Evolutionary conservation across 2,113 vertebrate genomes (phyloP).

Genomic region (Poicephalus meyeri): DNA sequence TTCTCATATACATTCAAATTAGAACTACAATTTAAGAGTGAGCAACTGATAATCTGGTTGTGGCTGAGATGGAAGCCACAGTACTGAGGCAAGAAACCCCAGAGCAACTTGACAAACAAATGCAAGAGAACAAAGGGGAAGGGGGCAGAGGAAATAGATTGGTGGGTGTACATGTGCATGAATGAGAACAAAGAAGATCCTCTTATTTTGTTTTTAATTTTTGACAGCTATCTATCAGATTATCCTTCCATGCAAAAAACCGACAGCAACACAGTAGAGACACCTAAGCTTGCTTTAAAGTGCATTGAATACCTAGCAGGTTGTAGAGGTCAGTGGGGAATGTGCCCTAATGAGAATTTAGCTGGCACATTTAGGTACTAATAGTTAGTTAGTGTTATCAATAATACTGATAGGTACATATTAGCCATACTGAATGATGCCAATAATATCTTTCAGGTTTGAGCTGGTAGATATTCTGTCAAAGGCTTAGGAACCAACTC

Average conservation of each 20-base stretch:
- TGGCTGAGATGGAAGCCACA: neutral
- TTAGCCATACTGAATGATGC: neutral
- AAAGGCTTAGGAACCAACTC: neutral
- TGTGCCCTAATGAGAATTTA: neutral
- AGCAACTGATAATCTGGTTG: neutral
- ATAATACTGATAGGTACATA: rapidly evolving
- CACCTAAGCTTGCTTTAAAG: neutral
- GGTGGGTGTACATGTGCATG: neutral
- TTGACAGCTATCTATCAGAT: neutral
- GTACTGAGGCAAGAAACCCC: neutral
- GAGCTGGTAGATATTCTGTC: neutral
- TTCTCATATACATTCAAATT: neutral
- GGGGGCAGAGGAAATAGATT: neutral
- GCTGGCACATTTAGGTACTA: neutral
- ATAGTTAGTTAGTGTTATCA: neutral
- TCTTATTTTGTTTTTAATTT: neutral
- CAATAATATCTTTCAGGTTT: neutral
- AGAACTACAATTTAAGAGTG: neutral
- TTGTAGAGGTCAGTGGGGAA: neutral
- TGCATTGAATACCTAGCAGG: neutral
- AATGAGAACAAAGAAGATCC: neutral
- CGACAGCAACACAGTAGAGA: neutral
- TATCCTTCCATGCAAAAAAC: neutral
- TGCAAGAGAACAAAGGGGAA: neutral
- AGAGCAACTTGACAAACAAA: neutral